phyloP scores from a whole-genome alignment of 2,797 vertebrate species.

The Etheostoma nigrum region DNA sequence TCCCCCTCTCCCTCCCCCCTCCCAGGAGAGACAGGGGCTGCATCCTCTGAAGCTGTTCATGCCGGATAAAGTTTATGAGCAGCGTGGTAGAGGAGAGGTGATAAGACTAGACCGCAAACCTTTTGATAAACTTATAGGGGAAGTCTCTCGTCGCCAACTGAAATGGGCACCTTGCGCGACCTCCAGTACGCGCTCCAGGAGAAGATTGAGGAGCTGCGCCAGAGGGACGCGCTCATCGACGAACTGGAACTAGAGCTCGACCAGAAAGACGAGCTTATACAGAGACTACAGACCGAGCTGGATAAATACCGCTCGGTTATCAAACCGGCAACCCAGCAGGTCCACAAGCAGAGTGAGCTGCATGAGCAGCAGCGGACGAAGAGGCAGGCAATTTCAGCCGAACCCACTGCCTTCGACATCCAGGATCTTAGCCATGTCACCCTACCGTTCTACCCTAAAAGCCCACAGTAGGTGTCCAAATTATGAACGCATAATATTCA shows the following conservation, averaged over 20 bases:
- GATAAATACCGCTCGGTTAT: slow-evolving; percentile 99
- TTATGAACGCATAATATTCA: neutral
- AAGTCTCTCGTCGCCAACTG: slow-evolving; percentile 51
- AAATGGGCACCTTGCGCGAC: slow-evolving; percentile 98
- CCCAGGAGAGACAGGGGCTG: slow-evolving; percentile 32
- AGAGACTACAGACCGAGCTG: slow-evolving; percentile 97
- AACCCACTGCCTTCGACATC: slow-evolving; percentile 97
- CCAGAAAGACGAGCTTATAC: slow-evolving; percentile 98
- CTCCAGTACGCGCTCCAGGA: slow-evolving; percentile 98
- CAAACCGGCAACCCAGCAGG: slow-evolving; percentile 95
- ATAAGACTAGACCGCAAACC: slow-evolving; percentile 34
- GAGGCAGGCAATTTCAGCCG: slow-evolving; percentile 97
- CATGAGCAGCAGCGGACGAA: slow-evolving; percentile 96
- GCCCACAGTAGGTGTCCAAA: slow-evolving; percentile 93
- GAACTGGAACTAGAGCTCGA: slow-evolving; percentile 99
- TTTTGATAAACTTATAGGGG: slow-evolving; percentile 65
- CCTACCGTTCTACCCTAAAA: slow-evolving; percentile 98
- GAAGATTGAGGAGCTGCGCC: slow-evolving; percentile 99
- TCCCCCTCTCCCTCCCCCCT: slow-evolving; percentile 31
- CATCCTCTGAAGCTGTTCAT: slow-evolving; percentile 68
- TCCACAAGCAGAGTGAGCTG: slow-evolving; percentile 90
- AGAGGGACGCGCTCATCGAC: slow-evolving; percentile 97
- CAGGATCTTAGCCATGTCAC: slow-evolving; percentile 99
- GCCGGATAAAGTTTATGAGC: slow-evolving; percentile 78
- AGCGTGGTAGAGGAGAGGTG: slow-evolving; percentile 69